Conservation (phyloP, 1,140 invertebrate species). For the Drosophila nikananu region DNA sequence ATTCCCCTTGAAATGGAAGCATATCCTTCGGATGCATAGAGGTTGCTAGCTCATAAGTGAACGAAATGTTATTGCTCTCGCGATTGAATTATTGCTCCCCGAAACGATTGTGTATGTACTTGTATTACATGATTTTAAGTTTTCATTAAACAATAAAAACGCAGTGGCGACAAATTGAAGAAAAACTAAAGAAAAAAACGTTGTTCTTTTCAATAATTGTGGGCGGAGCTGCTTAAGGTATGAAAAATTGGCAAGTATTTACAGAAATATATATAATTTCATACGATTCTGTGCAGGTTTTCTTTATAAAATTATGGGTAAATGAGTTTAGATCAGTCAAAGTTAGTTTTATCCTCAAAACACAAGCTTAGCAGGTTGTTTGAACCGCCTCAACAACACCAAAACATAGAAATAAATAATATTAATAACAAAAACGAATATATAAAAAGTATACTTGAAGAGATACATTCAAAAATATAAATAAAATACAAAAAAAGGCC, state of each 20-base stretch:
- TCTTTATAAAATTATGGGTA: neutral
- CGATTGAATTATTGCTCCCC: constrained; percentile 46
- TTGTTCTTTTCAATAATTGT: neutral
- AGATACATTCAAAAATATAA: neutral
- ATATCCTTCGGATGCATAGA: constrained; percentile 13
- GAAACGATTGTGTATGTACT: constrained; percentile 55
- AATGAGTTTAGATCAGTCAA: neutral
- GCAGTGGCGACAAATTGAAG: neutral
- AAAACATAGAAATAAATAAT: neutral
- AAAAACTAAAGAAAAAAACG: too few species aligned
- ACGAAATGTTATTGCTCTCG: constrained; percentile 71
- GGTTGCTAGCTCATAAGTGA: constrained; percentile 26
- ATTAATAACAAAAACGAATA: neutral
- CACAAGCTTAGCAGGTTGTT: neutral
- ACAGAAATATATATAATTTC: neutral
- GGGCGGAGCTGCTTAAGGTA: too few species aligned
- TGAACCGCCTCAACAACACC: neutral
- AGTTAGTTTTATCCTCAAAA: neutral
- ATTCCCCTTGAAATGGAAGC: constrained; percentile 3
- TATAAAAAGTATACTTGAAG: too few species aligned
- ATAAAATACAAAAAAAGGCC: neutral
- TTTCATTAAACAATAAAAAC: constrained; percentile 60
- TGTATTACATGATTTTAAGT: constrained; percentile 61
- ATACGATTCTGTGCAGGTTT: neutral
- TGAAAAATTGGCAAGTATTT: too few species aligned